Evolutionary conservation across 1,140 invertebrate species (phyloP).

Genomic region (Drosophila pandora): DNA sequence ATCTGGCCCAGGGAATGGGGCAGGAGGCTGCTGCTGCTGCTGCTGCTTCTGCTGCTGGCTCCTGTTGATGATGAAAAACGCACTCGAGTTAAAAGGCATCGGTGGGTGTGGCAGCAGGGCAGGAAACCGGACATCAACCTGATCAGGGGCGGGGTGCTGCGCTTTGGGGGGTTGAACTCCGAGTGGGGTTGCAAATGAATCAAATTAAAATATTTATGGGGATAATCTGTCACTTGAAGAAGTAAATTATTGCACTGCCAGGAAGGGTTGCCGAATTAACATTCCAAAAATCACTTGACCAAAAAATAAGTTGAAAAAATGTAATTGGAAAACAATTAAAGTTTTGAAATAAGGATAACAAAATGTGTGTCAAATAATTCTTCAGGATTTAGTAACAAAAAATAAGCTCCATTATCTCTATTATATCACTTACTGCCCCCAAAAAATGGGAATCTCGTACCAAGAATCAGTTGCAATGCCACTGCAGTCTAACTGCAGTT

Average conservation of each 20-base stretch:
- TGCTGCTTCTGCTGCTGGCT: not conserved
- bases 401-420: no score
- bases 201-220: slow-evolving; percentile 49
- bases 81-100: slow-evolving; percentile 77
- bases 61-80: slow-evolving; percentile 68
- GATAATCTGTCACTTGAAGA: slow-evolving; percentile 42
- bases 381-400: not conserved
- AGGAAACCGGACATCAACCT: slow-evolving; percentile 22
- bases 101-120: not conserved
- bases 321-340: not conserved
- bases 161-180: slow-evolving; percentile 43
- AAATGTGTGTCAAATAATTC: not conserved
- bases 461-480: slow-evolving; percentile 29
- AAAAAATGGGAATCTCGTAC: slow-evolving; percentile 10
- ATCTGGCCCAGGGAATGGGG: slow-evolving; percentile 27
- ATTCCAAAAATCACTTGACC: not conserved
- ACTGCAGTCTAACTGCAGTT: slow-evolving; percentile 66
- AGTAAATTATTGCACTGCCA: not conserved
- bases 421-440: not conserved
- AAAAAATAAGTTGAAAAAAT: not conserved
- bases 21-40: not conserved
- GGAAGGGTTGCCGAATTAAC: not conserved
- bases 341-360: not conserved
- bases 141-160: slow-evolving; percentile 19
- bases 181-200: slow-evolving; percentile 54